Conservation (phyloP, 2,888 invertebrate species). For the Dolomedes plantarius region DNA sequence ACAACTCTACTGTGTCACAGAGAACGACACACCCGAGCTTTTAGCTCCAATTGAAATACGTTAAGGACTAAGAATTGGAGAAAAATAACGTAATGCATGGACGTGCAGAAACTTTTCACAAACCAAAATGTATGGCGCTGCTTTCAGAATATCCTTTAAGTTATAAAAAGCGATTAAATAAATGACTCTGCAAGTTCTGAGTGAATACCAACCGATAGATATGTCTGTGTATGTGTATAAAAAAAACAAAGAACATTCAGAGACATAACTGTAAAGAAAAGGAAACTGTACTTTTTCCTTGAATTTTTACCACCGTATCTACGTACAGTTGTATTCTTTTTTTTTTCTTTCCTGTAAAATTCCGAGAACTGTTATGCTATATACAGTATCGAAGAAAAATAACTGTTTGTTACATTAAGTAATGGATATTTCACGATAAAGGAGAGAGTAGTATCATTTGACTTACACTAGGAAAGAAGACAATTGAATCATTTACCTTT, state of each 20-base stretch:
- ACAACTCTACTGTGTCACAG: conserved; percentile 54
- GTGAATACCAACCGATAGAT: background rate
- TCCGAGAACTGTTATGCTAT: background rate
- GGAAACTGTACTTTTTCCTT: background rate
- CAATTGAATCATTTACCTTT: background rate
- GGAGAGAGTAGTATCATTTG: background rate
- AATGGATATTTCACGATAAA: background rate
- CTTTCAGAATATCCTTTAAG: too few relatives aligned
- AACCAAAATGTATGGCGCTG: too few relatives aligned
- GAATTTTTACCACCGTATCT: conserved; percentile 12
- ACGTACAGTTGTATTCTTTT: background rate
- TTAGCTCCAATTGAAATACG: conserved; percentile 60
- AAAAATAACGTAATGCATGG: background rate
- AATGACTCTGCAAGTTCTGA: too few relatives aligned
- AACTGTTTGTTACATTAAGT: background rate
- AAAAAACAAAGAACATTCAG: background rate
- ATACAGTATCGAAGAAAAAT: background rate
- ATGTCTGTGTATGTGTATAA: background rate
- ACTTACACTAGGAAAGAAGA: background rate
- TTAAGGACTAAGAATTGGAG: conserved; percentile 14
- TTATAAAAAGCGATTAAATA: too few relatives aligned
- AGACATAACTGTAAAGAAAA: background rate
- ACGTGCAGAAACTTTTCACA: background rate
- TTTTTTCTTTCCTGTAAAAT: background rate
- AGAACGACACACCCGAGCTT: conserved; percentile 42